These are phyloP conservation scores for Chelonus insularis DNA, from an alignment of 1,140 invertebrate species.

Conservation along the genomic window DNA sequence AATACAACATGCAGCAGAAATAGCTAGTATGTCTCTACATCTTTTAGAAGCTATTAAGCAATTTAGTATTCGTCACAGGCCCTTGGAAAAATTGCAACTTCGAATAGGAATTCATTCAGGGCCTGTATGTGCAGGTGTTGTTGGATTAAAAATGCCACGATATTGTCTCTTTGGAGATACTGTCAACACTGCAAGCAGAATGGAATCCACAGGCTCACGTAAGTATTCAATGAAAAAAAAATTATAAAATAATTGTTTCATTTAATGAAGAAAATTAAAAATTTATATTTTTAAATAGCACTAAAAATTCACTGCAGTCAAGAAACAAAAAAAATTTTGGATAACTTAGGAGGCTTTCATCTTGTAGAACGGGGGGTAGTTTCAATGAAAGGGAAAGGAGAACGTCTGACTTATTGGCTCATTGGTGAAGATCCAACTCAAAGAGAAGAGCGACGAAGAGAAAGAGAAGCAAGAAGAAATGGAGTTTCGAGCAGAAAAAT, in stretches of 20 bases:
- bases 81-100: slow-evolving; percentile 80
- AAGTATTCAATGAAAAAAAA: slow-evolving; percentile 35
- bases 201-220: slow-evolving; percentile 88
- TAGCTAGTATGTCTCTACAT: slow-evolving; percentile 90
- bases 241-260: not conserved
- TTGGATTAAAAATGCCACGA: slow-evolving; percentile 87
- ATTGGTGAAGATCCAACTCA: slow-evolving; percentile 71
- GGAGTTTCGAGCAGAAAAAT: slow-evolving; percentile 36
- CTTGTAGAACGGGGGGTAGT: slow-evolving; percentile 78
- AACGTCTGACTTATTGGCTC: slow-evolving; percentile 86
- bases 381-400: slow-evolving; percentile 84
- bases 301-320: slow-evolving; percentile 84
- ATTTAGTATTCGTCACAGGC: slow-evolving; percentile 86
- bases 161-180: slow-evolving; percentile 91
- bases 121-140: slow-evolving; percentile 84
- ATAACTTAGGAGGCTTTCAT: slow-evolving; percentile 78
- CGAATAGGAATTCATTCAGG: slow-evolving; percentile 90
- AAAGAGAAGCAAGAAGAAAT: slow-evolving; percentile 57
- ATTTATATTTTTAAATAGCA: slow-evolving; percentile 58
- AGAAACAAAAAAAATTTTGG: slow-evolving; percentile 73
- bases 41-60: slow-evolving; percentile 79
- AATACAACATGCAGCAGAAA: slow-evolving; percentile 82
- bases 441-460: slow-evolving; percentile 59
- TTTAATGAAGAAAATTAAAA: too few relatives aligned
- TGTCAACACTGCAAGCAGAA: slow-evolving; percentile 90